These are phyloP conservation scores for Clytia hemisphaerica DNA, from an alignment of 30 jellyfish, hydroid and myxozoan genomes.

Conservation along the genomic window DNA sequence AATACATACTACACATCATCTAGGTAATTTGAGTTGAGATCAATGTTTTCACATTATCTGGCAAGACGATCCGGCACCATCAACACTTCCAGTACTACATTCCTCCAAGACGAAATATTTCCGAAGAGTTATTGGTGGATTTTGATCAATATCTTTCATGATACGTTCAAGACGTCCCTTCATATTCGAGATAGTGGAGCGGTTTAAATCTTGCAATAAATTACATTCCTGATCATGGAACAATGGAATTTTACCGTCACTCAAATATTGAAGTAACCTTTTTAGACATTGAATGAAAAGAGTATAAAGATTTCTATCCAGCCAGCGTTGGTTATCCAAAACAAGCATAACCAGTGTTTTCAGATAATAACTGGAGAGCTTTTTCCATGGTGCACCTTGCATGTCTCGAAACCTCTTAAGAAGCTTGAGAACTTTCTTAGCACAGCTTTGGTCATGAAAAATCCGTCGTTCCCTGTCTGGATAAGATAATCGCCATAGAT, in stretches of 20 bases:
- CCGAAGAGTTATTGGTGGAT: no score
- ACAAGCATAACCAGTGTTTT: slow-evolving; percentile 28
- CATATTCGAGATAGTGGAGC: background rate
- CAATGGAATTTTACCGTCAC: slow-evolving; percentile 9
- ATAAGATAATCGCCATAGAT: slow-evolving; percentile 28
- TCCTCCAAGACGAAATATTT: no score
- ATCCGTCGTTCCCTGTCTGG: slow-evolving; percentile 13
- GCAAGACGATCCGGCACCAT: slow-evolving; percentile 11
- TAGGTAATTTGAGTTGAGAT: no score
- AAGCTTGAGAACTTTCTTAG: slow-evolving; percentile 17
- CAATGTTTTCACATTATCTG: no score
- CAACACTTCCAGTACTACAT: background rate
- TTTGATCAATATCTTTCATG: background rate
- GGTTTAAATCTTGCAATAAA: background rate
- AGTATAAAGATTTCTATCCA: background rate
- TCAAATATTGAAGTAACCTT: background rate
- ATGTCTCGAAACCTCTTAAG: slow-evolving; percentile 34
- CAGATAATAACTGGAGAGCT: slow-evolving; percentile 22
- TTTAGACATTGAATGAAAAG: slow-evolving; percentile 2
- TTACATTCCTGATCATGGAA: slow-evolving; percentile 15
- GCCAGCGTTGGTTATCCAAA: slow-evolving; percentile 10
- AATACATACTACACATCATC: no score
- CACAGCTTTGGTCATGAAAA: slow-evolving; percentile 30
- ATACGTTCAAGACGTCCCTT: slow-evolving; percentile 14
- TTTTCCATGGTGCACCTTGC: slow-evolving; percentile 22